These are phyloP conservation scores for Siderastrea radians DNA, from an alignment of 92 coral and sea anemone species.

Conservation along the genomic window DNA sequence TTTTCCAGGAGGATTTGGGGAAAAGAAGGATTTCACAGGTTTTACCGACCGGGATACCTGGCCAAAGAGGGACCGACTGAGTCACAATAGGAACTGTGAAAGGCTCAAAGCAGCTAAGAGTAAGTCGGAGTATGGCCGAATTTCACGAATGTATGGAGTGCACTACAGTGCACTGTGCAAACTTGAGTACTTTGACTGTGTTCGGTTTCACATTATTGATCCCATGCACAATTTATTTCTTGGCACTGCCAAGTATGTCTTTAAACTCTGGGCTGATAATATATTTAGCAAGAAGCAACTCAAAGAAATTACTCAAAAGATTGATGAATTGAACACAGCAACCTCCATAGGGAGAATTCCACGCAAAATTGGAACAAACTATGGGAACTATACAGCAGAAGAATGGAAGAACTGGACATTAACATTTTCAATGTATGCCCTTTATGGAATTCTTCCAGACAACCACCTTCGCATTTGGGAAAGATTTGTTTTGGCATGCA, in stretches of 20 bases:
- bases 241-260: slow-evolving; percentile 51
- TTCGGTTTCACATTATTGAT: slow-evolving; percentile 38
- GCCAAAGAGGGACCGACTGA: slow-evolving; percentile 16
- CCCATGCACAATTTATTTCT: slow-evolving; percentile 58
- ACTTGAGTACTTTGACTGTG: slow-evolving; percentile 47
- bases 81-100: slow-evolving; percentile 25
- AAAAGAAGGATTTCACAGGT: slow-evolving; percentile 4
- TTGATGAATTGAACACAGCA: slow-evolving; percentile 32
- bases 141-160: slow-evolving; percentile 30
- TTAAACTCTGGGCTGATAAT: slow-evolving; percentile 48
- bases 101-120: slow-evolving; percentile 10
- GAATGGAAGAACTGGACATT: slow-evolving; percentile 47
- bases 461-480: slow-evolving; percentile 18
- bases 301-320: slow-evolving; percentile 13
- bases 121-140: not conserved
- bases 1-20: slow-evolving; percentile 52
- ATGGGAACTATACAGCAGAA: slow-evolving; percentile 34
- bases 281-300: slow-evolving; percentile 17
- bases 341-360: slow-evolving; percentile 6
- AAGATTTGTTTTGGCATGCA: slow-evolving; percentile 23
- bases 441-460: slow-evolving; percentile 22
- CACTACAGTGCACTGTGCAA: slow-evolving; percentile 27
- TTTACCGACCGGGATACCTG: slow-evolving; percentile 20
- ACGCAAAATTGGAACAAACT: slow-evolving; percentile 24
- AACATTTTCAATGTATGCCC: slow-evolving; percentile 23